Conservation (phyloP, 2,113 vertebrate species). For the Gobius niger region DNA sequence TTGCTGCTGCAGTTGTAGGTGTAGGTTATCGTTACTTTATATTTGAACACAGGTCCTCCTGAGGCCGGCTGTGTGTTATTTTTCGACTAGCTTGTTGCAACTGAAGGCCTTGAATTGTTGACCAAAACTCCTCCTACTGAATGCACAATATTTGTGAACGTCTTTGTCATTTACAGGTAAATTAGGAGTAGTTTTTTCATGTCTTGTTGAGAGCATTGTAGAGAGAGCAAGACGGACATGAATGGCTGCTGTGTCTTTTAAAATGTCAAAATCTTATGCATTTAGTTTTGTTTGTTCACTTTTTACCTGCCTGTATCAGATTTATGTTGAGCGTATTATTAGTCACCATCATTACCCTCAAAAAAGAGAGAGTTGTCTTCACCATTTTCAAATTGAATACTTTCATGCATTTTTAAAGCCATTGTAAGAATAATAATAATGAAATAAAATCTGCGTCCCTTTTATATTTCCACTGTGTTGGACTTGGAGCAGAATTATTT, state of each 20-base stretch:
- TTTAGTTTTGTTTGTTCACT: conserved; percentile 12
- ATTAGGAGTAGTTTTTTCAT: conserved; percentile 30
- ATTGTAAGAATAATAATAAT: not conserved
- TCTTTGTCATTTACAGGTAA: conserved; percentile 25
- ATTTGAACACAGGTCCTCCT: conserved; percentile 82
- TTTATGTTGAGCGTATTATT: not conserved
- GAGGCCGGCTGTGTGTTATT: conserved; percentile 39
- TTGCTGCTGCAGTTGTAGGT: conserved; percentile 79
- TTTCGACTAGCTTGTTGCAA: conserved; percentile 45
- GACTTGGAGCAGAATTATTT: not conserved
- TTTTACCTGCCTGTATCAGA: not conserved
- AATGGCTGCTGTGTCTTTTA: conserved; percentile 27
- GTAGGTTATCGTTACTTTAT: conserved; percentile 88
- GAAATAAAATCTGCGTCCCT: not conserved
- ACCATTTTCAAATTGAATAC: not conserved
- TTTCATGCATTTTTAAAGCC: not conserved
- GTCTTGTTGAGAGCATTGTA: conserved; percentile 21
- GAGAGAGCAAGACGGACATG: conserved; percentile 17
- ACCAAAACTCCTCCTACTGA: conserved; percentile 55
- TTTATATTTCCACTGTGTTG: not conserved
- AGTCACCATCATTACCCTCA: not conserved
- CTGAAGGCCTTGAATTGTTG: conserved; percentile 69
- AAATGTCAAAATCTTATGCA: conserved; percentile 31
- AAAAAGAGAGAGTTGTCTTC: not conserved
- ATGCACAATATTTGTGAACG: conserved; percentile 14